These are phyloP conservation scores for Perca fluviatilis DNA, from an alignment of 2,113 vertebrate species.

Conservation along the genomic window DNA sequence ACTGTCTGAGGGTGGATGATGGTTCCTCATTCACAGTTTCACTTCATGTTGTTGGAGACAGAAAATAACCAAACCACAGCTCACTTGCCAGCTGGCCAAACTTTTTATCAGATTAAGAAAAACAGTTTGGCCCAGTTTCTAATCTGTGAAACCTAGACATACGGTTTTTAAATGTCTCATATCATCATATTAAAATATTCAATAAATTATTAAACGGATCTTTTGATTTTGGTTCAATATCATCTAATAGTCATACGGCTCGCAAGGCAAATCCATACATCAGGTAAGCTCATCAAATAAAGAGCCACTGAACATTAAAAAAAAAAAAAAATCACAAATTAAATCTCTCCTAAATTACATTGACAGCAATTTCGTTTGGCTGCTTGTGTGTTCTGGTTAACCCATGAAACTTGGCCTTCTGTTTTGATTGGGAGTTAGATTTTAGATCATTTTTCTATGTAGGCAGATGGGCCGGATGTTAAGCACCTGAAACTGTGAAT, in stretches of 20 bases:
- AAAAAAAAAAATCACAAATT: neutral
- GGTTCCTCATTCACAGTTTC: constrained; percentile 57
- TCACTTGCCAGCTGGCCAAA: neutral
- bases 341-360: neutral
- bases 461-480: constrained; percentile 8
- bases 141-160: neutral
- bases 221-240: neutral
- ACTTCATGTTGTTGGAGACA: constrained; percentile 32
- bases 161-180: neutral
- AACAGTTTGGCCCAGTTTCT: neutral
- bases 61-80: constrained; percentile 14
- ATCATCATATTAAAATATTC: neutral
- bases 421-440: neutral
- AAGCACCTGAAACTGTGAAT: neutral
- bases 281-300: neutral
- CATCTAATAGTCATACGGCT: neutral
- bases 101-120: neutral
- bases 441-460: neutral
- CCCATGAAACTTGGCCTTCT: neutral
- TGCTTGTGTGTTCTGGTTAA: neutral
- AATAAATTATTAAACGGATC: neutral
- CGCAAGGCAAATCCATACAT: neutral
- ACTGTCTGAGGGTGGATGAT: fast-evolving
- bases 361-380: neutral
- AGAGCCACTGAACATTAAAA: neutral